Evolutionary conservation across 2,888 invertebrate genomes (phyloP).

Genomic region (Cephus nigrinus): DNA sequence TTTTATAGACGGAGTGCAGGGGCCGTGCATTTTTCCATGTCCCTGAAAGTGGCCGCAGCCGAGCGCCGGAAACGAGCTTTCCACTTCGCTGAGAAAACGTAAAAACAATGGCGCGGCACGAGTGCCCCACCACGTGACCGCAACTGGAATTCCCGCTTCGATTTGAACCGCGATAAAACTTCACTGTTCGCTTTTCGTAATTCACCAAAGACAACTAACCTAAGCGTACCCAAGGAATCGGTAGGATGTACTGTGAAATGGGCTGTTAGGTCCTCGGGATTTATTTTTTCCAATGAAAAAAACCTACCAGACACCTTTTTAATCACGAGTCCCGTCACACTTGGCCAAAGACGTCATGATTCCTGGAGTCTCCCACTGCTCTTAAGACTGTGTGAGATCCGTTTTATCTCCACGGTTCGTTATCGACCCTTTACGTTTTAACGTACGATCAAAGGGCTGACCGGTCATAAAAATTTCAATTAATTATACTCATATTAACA

Average conservation of each 20-base stretch:
- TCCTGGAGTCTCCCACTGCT: background rate
- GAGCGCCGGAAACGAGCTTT: constrained; percentile 29
- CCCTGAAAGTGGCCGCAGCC: background rate
- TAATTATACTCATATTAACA: background rate
- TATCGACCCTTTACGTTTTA: background rate
- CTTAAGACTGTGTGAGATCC: background rate
- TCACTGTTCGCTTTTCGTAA: background rate
- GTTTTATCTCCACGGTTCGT: background rate
- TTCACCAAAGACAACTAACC: background rate
- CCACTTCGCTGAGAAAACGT: constrained; percentile 20
- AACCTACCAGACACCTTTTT: background rate
- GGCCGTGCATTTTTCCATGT: background rate
- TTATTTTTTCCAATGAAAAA: background rate
- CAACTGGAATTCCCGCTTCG: background rate
- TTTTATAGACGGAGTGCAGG: background rate
- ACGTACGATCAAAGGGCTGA: background rate
- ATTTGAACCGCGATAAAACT: background rate
- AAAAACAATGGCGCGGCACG: constrained; percentile 8
- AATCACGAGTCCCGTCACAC: background rate
- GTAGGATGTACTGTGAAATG: background rate
- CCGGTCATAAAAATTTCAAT: background rate
- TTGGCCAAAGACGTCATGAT: background rate
- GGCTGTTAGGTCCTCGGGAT: background rate
- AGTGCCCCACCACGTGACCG: constrained; percentile 2
- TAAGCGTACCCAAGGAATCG: background rate